These are phyloP conservation scores for Galerucella pusilla DNA, from an alignment of 2,888 invertebrate genomes.

Conservation along the genomic window DNA sequence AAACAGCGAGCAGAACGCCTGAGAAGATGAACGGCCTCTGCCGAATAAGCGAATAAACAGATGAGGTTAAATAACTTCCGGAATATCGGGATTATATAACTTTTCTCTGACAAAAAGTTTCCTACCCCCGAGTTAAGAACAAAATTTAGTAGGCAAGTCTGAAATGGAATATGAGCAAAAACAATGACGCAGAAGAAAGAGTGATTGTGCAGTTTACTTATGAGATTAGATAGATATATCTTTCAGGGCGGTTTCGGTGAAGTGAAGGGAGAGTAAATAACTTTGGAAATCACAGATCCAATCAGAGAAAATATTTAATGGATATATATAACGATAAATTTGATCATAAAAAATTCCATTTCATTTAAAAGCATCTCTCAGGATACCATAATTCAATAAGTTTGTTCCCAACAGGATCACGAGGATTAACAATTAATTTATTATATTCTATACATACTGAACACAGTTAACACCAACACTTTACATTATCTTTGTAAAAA, in stretches of 20 bases:
- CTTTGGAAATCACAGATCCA: conserved; percentile 5
- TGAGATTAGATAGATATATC: conserved; percentile 48
- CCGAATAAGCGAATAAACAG: conserved; percentile 59
- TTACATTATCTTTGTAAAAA: no score
- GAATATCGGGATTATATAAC: conserved; percentile 56
- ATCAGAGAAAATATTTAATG: conserved; percentile 7
- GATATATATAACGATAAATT: neutral
- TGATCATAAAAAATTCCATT: neutral
- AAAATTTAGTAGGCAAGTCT: conserved; percentile 52
- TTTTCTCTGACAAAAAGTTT: conserved; percentile 55
- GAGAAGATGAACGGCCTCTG: conserved; percentile 59
- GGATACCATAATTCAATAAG: no score
- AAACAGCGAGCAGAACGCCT: conserved; percentile 55
- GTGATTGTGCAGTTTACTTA: conserved; percentile 54
- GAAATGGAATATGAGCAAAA: conserved; percentile 53
- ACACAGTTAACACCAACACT: no score
- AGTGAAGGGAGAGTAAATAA: neutral
- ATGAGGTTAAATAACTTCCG: conserved; percentile 59
- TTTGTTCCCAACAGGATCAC: no score
- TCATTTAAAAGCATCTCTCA: neutral
- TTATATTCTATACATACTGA: no score
- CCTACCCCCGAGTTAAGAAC: conserved; percentile 47
- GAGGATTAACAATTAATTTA: no score
- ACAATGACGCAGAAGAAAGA: conserved; percentile 58
- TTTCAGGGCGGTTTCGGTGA: neutral